These are phyloP conservation scores for Papilio polytes DNA, from an alignment of 1,140 invertebrate genomes.

Conservation along the genomic window DNA sequence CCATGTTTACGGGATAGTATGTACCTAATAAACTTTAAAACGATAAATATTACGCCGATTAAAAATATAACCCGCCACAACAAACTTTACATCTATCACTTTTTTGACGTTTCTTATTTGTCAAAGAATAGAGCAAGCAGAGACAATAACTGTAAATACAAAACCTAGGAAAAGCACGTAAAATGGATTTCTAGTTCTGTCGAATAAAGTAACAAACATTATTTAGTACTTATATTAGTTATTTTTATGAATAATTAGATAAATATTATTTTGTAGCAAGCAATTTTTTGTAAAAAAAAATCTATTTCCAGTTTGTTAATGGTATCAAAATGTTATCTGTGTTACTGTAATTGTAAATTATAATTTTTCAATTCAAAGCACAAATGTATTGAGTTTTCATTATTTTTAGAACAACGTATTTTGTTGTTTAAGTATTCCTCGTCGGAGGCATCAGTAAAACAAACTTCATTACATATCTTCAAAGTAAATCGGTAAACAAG, in stretches of 20 bases:
- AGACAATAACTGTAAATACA: too few relatives aligned
- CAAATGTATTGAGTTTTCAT: conserved; percentile 32
- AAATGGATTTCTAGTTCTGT: not conserved
- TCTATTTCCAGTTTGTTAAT: too few relatives aligned
- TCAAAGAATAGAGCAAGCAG: not conserved
- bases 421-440: conserved; percentile 25
- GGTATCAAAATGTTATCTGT: not conserved
- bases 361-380: conserved; percentile 30
- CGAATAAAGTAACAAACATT: not conserved
- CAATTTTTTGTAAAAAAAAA: not conserved
- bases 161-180: too few relatives aligned
- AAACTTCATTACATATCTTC: conserved; percentile 24
- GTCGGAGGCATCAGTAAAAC: not conserved
- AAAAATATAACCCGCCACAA: not conserved
- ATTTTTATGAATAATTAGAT: not conserved
- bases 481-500: conserved; percentile 9
- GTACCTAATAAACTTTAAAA: not conserved
- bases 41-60: not conserved
- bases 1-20: conserved; percentile 72
- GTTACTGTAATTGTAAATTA: conserved; percentile 17
- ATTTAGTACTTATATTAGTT: too few relatives aligned
- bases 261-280: not conserved
- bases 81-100: not conserved
- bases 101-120: not conserved
- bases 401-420: conserved; percentile 38